Conservation (phyloP, 2,113 vertebrate species). For the Melanocharis versteri region DNA sequence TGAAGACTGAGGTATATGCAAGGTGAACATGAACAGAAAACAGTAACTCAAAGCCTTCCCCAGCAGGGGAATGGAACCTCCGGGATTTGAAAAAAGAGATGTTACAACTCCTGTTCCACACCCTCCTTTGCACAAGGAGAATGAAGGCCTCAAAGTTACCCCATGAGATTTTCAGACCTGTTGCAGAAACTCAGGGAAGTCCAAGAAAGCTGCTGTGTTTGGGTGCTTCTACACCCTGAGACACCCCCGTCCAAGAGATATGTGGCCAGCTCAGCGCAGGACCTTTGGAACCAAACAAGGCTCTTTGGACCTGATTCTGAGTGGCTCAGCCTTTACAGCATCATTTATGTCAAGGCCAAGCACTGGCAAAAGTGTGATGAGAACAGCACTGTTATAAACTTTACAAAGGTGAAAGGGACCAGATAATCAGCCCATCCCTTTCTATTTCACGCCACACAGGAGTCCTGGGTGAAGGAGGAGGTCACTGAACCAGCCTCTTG, state of each 20-base stretch:
- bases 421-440: not conserved
- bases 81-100: not conserved
- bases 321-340: not conserved
- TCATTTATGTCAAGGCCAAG: not conserved
- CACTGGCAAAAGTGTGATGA: not conserved
- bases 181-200: not conserved
- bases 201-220: not conserved
- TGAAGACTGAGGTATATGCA: constrained; percentile 36
- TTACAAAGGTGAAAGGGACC: not conserved
- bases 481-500: not conserved
- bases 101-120: not conserved
- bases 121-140: not conserved
- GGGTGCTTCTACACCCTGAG: not conserved
- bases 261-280: not conserved
- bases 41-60: constrained; percentile 41
- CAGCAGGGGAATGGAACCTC: not conserved
- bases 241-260: not conserved
- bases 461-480: not conserved
- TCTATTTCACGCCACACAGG: not conserved
- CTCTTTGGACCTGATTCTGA: not conserved
- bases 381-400: not conserved
- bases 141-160: not conserved
- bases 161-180: not conserved
- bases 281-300: constrained; percentile 30
- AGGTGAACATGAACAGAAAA: constrained; percentile 41